Conservation (phyloP, 37 sponge, comb jelly and placozoan species). For the Bolinopsis microptera region DNA sequence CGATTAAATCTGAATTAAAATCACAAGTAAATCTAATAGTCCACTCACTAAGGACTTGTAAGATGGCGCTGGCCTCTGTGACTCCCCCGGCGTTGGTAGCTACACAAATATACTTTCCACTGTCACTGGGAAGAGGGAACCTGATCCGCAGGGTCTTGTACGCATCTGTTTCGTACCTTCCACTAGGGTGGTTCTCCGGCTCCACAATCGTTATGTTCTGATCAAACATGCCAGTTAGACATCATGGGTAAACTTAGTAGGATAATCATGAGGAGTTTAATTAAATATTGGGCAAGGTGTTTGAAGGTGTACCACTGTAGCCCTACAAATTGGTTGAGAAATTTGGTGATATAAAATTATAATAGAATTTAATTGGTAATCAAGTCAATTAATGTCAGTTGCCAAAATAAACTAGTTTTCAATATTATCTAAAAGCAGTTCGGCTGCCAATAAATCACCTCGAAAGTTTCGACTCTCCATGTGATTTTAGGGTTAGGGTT, state of each 20-base stretch:
- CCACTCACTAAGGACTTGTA: conserved; percentile 31
- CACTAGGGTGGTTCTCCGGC: background rate
- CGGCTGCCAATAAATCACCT: background rate
- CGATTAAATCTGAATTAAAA: too few relatives aligned
- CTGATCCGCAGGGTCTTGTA: conserved; percentile 36
- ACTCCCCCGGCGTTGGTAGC: conserved; percentile 47
- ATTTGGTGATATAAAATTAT: too few relatives aligned
- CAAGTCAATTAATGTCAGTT: too few relatives aligned
- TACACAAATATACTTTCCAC: conserved; percentile 49
- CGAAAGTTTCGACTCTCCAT: conserved; percentile 42
- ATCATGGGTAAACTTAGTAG: too few relatives aligned
- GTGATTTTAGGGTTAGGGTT: conserved; percentile 14
- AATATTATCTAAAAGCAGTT: too few relatives aligned
- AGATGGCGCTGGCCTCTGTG: background rate
- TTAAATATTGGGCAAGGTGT: too few relatives aligned
- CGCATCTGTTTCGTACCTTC: conserved; percentile 10
- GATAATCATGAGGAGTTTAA: too few relatives aligned
- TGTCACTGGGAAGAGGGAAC: conserved; percentile 59
- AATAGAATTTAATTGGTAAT: too few relatives aligned
- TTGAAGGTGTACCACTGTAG: too few relatives aligned
- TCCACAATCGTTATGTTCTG: background rate
- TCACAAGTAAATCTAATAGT: too few relatives aligned
- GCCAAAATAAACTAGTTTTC: too few relatives aligned
- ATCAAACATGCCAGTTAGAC: background rate
- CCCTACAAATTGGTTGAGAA: too few relatives aligned